Percentiles rank a stretch among this genome's conserved stretches.
Evolutionary conservation across 2,797 vertebrate species (phyloP).

Genomic region (Periparus ater): DNA sequence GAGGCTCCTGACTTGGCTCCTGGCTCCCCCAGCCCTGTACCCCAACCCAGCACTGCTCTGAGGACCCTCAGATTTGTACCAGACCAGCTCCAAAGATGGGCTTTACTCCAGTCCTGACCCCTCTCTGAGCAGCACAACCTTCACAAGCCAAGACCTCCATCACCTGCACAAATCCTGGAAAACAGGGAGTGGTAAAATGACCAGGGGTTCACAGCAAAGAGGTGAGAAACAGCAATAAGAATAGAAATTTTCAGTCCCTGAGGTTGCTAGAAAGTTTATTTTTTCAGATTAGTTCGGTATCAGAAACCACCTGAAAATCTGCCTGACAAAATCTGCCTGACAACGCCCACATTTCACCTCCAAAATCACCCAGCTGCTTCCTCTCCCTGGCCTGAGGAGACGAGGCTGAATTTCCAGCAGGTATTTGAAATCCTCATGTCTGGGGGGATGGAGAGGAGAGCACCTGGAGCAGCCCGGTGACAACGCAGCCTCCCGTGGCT

Average conservation of each 20-base stretch:
- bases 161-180: not conserved
- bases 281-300: not conserved
- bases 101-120: not conserved
- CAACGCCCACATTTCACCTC: accelerated
- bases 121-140: not conserved
- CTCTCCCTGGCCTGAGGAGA: not conserved
- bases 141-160: not conserved
- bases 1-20: not conserved
- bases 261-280: not conserved
- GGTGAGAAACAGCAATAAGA: not conserved
- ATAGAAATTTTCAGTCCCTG: not conserved
- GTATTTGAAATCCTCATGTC: not conserved
- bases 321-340: not conserved
- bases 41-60: not conserved
- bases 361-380: not conserved
- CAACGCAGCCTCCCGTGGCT: slow-evolving; percentile 42
- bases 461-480: not conserved
- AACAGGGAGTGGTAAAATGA: not conserved
- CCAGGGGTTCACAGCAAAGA: not conserved
- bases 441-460: not conserved
- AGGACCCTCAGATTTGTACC: not conserved
- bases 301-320: not conserved
- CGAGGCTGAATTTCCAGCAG: not conserved
- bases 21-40: too few relatives aligned
- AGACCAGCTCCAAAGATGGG: not conserved